Evolutionary conservation across 2,888 invertebrate species (phyloP).

Genomic region (Nomada ruficornis): DNA sequence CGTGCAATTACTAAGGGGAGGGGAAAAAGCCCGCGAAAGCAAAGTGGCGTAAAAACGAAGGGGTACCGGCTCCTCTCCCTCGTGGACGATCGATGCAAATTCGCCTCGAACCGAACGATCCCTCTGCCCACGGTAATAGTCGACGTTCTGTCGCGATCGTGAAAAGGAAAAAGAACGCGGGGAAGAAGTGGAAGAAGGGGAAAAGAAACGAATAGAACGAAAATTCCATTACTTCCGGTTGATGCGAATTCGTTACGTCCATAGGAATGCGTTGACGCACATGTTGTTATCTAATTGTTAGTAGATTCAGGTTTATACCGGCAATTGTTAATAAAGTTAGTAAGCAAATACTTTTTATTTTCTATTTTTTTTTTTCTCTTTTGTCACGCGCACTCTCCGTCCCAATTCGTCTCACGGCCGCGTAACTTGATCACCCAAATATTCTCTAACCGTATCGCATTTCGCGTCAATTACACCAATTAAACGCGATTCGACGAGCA

Average conservation of each 20-base stretch:
- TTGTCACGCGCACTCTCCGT: background rate
- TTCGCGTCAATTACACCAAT: too few species aligned
- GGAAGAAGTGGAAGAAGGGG: background rate
- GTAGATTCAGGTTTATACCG: constrained; percentile 61
- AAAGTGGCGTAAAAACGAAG: constrained; percentile 5
- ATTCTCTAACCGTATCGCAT: background rate
- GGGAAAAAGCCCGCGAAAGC: background rate
- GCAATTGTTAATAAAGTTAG: constrained; percentile 61
- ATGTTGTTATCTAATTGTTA: constrained; percentile 63
- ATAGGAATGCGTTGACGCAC: constrained; percentile 60
- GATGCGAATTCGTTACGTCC: constrained; percentile 58
- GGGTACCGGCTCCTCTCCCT: constrained; percentile 19
- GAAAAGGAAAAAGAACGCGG: background rate
- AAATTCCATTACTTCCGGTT: constrained; percentile 48
- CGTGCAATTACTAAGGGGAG: background rate
- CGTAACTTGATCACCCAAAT: background rate
- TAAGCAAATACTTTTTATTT: constrained; percentile 46
- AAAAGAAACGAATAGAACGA: background rate
- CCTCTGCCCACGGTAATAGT: constrained; percentile 21
- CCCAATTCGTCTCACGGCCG: background rate
- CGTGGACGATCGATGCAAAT: constrained; percentile 48
- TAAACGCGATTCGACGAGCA: too few species aligned
- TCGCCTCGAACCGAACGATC: constrained; percentile 47
- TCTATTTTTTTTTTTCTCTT: constrained; percentile 3
- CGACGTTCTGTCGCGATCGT: background rate